Evolutionary conservation across 2,888 invertebrate species (phyloP).

Genomic region (Tachina lurida): DNA sequence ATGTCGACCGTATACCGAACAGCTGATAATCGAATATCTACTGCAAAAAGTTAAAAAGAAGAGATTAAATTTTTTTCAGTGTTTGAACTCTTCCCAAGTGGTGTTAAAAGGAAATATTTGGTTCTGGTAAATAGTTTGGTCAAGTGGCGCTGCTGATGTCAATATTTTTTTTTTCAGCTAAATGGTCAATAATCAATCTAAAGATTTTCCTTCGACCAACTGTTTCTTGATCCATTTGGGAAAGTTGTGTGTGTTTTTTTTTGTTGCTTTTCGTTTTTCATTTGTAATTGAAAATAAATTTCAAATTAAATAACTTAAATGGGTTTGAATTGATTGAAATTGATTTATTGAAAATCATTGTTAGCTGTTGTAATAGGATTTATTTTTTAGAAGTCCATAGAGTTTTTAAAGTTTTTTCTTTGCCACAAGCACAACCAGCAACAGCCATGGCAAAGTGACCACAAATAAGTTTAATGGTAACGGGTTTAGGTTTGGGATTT

Average conservation of each 20-base stretch:
- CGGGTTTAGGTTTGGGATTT: slow-evolving; percentile 24
- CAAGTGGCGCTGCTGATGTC: slow-evolving; percentile 30
- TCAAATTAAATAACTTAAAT: slow-evolving; percentile 63
- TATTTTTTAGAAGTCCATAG: slow-evolving; percentile 15
- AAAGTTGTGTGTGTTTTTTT: slow-evolving; percentile 49
- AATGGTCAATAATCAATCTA: slow-evolving; percentile 14
- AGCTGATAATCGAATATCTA: no score
- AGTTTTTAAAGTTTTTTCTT: not conserved
- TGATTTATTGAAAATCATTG: slow-evolving; percentile 64
- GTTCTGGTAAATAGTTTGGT: slow-evolving; percentile 55
- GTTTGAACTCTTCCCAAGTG: slow-evolving; percentile 21
- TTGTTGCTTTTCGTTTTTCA: not conserved
- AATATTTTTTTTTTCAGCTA: not conserved
- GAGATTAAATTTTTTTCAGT: not conserved
- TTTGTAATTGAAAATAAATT: slow-evolving; percentile 65
- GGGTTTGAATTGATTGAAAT: slow-evolving; percentile 66
- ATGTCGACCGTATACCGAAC: no score
- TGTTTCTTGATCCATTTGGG: slow-evolving; percentile 21
- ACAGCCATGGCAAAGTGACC: not conserved
- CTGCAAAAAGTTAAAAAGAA: no score
- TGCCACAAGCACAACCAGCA: not conserved
- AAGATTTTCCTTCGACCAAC: slow-evolving; percentile 1
- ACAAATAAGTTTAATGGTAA: slow-evolving; percentile 16
- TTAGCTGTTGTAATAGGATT: slow-evolving; percentile 19
- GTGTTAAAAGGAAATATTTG: slow-evolving; percentile 61